Evolutionary conservation across 2,888 invertebrate species (phyloP).

Genomic region (Stramonita haemastoma): DNA sequence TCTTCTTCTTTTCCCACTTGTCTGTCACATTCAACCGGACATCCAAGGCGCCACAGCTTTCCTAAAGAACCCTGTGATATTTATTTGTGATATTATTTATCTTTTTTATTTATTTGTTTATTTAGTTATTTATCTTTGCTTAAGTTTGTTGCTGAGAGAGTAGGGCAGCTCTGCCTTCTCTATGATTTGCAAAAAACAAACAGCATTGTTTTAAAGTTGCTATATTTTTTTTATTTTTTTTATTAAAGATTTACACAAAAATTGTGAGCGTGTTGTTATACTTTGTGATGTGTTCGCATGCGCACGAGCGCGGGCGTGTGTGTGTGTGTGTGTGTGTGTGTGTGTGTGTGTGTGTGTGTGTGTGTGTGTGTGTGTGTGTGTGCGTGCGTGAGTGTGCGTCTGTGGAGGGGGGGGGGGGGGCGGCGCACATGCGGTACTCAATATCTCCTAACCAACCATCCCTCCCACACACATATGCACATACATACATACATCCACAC

Average conservation of each 20-base stretch:
- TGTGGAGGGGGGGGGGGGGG: not conserved
- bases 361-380: constrained; percentile 5
- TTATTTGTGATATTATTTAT: not conserved
- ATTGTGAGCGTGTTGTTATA: not conserved
- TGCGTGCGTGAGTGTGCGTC: not conserved
- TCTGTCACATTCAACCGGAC: not conserved
- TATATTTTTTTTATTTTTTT: not conserved
- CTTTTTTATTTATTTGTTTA: not conserved
- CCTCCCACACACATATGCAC: not conserved
- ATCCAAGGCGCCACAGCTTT: not conserved
- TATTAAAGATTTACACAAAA: not conserved
- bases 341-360: constrained; percentile 1
- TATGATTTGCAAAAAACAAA: not conserved
- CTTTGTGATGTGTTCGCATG: not conserved
- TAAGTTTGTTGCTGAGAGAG: not conserved
- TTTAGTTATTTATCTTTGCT: not conserved
- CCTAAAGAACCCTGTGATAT: not conserved
- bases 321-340: not conserved
- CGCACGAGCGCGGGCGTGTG: not conserved
- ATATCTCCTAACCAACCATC: not conserved
- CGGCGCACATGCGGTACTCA: not conserved
- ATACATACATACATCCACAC: not conserved
- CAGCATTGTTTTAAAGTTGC: not conserved
- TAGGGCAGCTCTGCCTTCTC: not conserved
- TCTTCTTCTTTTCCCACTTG: not conserved